phyloP scores from a whole-genome alignment of 2,797 vertebrate species.

The Sebastolobus altivelis region DNA sequence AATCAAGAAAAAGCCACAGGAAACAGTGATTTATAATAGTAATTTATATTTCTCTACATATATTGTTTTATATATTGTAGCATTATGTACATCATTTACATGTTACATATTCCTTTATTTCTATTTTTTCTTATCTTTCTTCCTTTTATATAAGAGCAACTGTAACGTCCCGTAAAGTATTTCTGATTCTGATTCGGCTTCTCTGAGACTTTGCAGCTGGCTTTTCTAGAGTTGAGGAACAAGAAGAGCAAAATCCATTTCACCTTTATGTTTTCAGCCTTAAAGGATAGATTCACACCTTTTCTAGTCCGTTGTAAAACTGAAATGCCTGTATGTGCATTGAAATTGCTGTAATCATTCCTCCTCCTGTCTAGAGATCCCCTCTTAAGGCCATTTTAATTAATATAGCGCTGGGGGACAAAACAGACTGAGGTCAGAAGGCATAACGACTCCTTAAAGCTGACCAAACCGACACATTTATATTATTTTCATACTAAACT shows the following conservation, averaged over 20 bases:
- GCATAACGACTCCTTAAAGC: neutral
- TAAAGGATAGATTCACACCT: neutral
- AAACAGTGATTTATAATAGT: no score
- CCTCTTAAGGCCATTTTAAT: neutral
- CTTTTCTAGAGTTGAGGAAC: no score
- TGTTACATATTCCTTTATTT: no score
- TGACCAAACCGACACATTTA: neutral
- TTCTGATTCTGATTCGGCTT: no score
- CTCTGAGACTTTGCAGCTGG: no score
- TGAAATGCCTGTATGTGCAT: neutral
- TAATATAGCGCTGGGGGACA: neutral
- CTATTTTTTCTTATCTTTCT: no score
- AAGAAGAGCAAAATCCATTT: neutral
- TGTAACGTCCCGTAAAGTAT: no score
- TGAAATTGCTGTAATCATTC: neutral
- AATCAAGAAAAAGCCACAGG: neutral
- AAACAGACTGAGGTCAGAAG: neutral
- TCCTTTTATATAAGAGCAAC: no score
- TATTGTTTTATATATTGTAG: no score
- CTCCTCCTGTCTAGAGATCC: neutral
- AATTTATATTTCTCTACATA: no score
- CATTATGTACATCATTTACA: no score
- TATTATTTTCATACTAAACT: neutral
- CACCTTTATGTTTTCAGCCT: neutral
- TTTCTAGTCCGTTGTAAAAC: neutral